Percentiles rank a stretch among this genome's conserved stretches.
These are phyloP conservation scores for Nothobranchius furzeri DNA, from an alignment of 2,113 vertebrate genomes.

Conservation along the genomic window DNA sequence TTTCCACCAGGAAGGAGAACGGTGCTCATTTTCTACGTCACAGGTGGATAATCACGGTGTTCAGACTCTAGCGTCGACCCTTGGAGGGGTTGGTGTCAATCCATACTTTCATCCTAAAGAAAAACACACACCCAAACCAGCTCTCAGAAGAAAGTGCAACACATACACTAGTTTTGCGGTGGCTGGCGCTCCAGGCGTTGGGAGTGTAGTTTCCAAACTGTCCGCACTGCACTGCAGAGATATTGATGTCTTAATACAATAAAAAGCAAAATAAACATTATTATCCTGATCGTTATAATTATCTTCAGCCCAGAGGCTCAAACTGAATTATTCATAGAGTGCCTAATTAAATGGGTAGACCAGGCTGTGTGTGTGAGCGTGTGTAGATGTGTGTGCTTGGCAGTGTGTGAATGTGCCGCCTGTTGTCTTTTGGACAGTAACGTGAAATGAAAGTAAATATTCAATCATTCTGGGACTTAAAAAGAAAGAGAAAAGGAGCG, in stretches of 20 bases:
- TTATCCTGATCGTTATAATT: conserved; percentile 83
- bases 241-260: conserved; percentile 84
- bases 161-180: conserved; percentile 19
- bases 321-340: conserved; percentile 81
- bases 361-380: conserved; percentile 35
- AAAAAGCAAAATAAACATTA: conserved; percentile 84
- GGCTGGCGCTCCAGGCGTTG: conserved; percentile 38
- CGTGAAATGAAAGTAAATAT: conserved; percentile 65
- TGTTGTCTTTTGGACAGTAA: conserved; percentile 56
- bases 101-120: background rate
- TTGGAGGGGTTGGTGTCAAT: conserved; percentile 9
- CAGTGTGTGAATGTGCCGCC: conserved; percentile 30
- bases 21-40: conserved; percentile 38
- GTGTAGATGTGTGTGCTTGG: conserved; percentile 17
- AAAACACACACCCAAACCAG: background rate
- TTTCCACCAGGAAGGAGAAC: conserved; percentile 26
- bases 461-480: conserved; percentile 50
- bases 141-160: background rate
- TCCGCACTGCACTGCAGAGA: conserved; percentile 68
- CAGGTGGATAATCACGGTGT: background rate
- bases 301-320: conserved; percentile 80
- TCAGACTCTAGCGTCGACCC: background rate
- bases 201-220: conserved; percentile 54
- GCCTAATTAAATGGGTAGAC: conserved; percentile 82
- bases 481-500: conserved; percentile 10